phyloP scores from a whole-genome alignment of 2,888 invertebrate genomes.

The Xestobium rufovillosum region DNA sequence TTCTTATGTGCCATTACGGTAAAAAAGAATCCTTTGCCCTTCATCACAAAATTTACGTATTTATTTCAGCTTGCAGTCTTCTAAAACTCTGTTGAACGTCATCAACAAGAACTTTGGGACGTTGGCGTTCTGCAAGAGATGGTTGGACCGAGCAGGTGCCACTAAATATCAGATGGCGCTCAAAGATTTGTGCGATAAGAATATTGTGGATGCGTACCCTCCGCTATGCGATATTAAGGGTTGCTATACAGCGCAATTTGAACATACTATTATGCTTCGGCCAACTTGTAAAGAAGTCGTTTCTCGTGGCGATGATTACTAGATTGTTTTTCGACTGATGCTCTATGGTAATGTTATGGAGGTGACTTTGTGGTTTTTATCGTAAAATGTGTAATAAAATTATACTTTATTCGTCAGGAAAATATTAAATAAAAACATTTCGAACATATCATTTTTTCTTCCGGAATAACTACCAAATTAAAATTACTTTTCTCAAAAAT shows the following conservation, averaged over 20 bases:
- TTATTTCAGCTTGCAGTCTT: conserved; percentile 70
- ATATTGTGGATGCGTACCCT: conserved; percentile 96
- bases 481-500: too few relatives aligned
- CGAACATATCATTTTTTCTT: too few relatives aligned
- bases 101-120: conserved; percentile 98
- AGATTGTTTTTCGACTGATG: conserved; percentile 33
- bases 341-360: conserved; percentile 14
- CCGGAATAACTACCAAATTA: too few relatives aligned
- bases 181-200: conserved; percentile 96
- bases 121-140: conserved; percentile 96
- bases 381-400: too few relatives aligned
- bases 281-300: conserved; percentile 99
- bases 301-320: conserved; percentile 94
- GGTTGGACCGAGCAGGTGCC: conserved; percentile 95
- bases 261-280: conserved; percentile 94
- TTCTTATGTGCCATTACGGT: conserved; percentile 84
- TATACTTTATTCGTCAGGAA: too few relatives aligned
- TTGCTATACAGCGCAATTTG: conserved; percentile 98
- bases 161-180: conserved; percentile 97
- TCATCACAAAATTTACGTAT: conserved; percentile 4
- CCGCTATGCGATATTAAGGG: conserved; percentile 96
- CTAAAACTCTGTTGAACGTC: conserved; percentile 81
- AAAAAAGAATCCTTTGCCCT: conserved; percentile 20
- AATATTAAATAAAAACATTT: too few relatives aligned
- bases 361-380: too few relatives aligned